These are phyloP conservation scores for Dendroctonus ponderosae DNA, from an alignment of 1,140 invertebrate genomes.

Conservation along the genomic window DNA sequence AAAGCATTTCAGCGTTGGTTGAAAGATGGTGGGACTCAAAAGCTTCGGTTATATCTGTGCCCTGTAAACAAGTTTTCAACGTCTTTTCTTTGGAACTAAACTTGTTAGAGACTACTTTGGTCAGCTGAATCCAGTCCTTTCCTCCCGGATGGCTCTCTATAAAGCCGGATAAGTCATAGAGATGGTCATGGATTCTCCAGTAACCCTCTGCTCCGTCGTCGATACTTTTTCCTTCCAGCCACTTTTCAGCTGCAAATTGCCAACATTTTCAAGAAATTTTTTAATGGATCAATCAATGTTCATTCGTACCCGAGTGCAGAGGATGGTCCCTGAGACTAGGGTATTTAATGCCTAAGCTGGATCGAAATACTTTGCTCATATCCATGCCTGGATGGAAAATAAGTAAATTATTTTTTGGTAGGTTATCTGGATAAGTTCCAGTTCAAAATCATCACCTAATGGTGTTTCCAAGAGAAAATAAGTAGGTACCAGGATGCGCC, in stretches of 20 bases:
- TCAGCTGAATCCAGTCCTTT: slow-evolving; percentile 67
- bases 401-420: too few relatives aligned
- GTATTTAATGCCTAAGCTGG: slow-evolving; percentile 51
- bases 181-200: slow-evolving; percentile 73
- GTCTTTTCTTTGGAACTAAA: background rate
- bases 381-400: slow-evolving; percentile 2
- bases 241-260: slow-evolving; percentile 38
- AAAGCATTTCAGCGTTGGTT: slow-evolving; percentile 52
- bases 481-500: too few relatives aligned
- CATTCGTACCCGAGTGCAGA: slow-evolving; percentile 46
- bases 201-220: slow-evolving; percentile 73
- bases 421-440: too few relatives aligned
- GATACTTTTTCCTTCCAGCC: slow-evolving; percentile 64
- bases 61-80: slow-evolving; percentile 46
- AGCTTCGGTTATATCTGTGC: slow-evolving; percentile 71
- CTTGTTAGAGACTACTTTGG: slow-evolving; percentile 55
- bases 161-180: slow-evolving; percentile 75
- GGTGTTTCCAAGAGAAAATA: too few relatives aligned
- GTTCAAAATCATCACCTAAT: too few relatives aligned
- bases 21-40: slow-evolving; percentile 65
- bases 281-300: background rate
- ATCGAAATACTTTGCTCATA: slow-evolving; percentile 29
- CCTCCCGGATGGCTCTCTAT: slow-evolving; percentile 76
- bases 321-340: slow-evolving; percentile 54
- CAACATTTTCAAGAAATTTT: background rate